Evolutionary conservation across 2,888 invertebrate species (phyloP), one percentile per base, ranked within the genome.

Genomic region (Minunthozetes semirufus): DNA sequence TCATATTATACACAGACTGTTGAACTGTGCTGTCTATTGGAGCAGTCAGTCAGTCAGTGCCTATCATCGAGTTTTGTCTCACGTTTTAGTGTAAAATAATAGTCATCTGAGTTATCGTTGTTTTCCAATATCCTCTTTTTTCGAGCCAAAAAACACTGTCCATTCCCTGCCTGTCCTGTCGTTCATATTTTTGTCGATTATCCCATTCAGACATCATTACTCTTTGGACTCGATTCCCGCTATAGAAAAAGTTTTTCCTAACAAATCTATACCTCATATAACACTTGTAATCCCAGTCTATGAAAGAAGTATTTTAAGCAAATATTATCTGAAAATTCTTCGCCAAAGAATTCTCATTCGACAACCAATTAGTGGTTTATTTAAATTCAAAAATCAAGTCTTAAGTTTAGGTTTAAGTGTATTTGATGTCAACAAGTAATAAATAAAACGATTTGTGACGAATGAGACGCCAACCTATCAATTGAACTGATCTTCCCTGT

Each of bases 121-220:
- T 33, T 66, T 66, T 66, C 38, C 66, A 66, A 66, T 66, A 66
- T 66, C 66, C 66, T 33, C n/a, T 38, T 27, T 1, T 56, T 19
- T n/a, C 22, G 56, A 17, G 56, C 22, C 19, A 9, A n/a, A 56
- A 9, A 13, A 61, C 22, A 25, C 22, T 25, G 61, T 61, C 22
- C 38, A 9, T 11, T 9, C 29, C 27, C 27, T 59, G 1, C 59
- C 27, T 59, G 29, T 59, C n/a, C 59, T 59, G 13, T 59, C 27
- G 38, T 38, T 66, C 33, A 33, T 9, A 6, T 27, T 59, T n/a
- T 19, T 38, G 3, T 66, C 38, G 66, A 66, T 66, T 66, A 66
- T 66, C 33, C 66, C 19, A 66, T 66, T 66, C n/a, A 38, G 29
- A 17, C 66, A 29, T 61, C 66, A 66, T 66, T 38, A 38, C 38